Evolutionary conservation across 2,888 invertebrate genomes (phyloP).

Genomic region (Epistrophe grossulariae): DNA sequence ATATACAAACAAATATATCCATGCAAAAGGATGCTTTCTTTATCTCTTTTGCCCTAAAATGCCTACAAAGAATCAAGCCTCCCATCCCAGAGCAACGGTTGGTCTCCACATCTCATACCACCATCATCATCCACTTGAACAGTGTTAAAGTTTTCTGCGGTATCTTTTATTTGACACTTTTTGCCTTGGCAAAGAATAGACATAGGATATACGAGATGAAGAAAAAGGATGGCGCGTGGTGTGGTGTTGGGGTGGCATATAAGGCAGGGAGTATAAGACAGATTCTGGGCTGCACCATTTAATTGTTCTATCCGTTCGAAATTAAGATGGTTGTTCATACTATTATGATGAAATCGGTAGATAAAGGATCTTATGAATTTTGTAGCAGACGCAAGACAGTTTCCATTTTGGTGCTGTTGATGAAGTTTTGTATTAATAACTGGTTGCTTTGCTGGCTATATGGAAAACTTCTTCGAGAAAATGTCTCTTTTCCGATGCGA

Average conservation of each 20-base stretch:
- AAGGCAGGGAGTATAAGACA: neutral
- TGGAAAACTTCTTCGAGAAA: conserved; percentile 13
- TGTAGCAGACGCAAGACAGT: conserved; percentile 56
- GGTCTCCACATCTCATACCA: neutral
- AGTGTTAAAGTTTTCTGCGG: conserved; percentile 70
- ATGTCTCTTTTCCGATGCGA: neutral
- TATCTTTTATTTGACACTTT: conserved; percentile 75
- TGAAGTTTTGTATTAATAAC: conserved; percentile 74
- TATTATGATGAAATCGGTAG: conserved; percentile 68
- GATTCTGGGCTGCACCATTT: conserved; percentile 41
- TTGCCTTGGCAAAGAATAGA: conserved; percentile 51
- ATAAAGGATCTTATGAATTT: conserved; percentile 75
- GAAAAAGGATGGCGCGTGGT: neutral
- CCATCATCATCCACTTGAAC: conserved; percentile 58
- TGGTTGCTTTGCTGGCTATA: conserved; percentile 58
- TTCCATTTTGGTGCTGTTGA: conserved; percentile 55
- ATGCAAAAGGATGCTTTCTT: conserved; percentile 49
- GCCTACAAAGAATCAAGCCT: conserved; percentile 26
- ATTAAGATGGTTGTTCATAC: conserved; percentile 60
- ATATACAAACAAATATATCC: neutral
- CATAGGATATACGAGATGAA: conserved; percentile 26
- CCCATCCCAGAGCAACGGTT: neutral
- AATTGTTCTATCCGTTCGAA: conserved; percentile 59
- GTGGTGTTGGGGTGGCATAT: neutral
- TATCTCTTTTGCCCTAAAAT: conserved; percentile 49